Evolutionary conservation across 37 sponge, comb jelly and placozoan genomes (phyloP).

Genomic region (Beroe ovata): DNA sequence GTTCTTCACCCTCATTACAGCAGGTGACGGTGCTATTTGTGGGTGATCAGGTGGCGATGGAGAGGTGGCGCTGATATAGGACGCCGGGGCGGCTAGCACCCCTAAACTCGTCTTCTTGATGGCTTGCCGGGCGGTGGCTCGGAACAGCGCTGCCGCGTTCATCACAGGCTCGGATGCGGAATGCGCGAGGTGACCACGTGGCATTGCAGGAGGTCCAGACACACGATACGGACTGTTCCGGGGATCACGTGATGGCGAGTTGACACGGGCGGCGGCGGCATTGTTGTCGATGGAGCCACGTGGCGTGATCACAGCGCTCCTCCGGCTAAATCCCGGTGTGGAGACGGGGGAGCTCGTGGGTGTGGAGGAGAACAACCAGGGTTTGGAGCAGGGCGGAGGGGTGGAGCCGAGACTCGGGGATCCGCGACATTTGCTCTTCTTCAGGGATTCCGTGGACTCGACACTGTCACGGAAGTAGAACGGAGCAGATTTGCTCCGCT

Average conservation of each 20-base stretch:
- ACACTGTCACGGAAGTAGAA: conserved; percentile 28
- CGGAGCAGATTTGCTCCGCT: conserved; percentile 41
- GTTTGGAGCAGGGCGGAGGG: not conserved
- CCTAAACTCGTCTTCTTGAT: conserved; percentile 17
- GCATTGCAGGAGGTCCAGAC: not conserved
- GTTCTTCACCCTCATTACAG: not conserved
- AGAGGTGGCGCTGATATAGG: too few species aligned
- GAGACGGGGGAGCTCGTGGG: not conserved
- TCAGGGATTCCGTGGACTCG: not conserved
- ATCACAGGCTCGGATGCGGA: conserved; percentile 14
- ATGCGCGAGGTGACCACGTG: not conserved
- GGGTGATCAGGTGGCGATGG: not conserved
- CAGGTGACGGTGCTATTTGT: not conserved
- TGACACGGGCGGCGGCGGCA: not conserved
- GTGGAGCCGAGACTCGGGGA: not conserved
- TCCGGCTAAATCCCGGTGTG: conserved; percentile 15
- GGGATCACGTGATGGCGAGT: not conserved
- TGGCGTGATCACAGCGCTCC: not conserved
- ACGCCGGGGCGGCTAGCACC: not conserved
- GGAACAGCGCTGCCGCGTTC: not conserved
- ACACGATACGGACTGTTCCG: not conserved
- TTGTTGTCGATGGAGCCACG: not conserved
- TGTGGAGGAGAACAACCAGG: not conserved
- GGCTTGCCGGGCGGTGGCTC: not conserved
- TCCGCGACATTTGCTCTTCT: not conserved